Percentiles rank a stretch among this genome's conserved stretches.
These are phyloP conservation scores for Pseudotriccus pelzelni DNA, from an alignment of 2,797 vertebrate species.

Conservation along the genomic window DNA sequence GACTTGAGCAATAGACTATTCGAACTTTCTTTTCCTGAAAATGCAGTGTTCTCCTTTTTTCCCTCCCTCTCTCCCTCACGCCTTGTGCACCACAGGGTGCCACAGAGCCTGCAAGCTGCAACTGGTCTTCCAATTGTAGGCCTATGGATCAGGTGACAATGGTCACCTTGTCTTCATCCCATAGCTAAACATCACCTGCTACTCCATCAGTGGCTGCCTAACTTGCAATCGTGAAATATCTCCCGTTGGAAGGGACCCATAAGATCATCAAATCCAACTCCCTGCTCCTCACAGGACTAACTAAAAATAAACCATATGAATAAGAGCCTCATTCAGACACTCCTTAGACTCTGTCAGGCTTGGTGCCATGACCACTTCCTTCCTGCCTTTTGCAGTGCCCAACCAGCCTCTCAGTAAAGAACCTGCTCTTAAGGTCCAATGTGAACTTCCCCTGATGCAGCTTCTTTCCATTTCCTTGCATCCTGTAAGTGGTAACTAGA, in stretches of 20 bases:
- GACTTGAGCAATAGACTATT: neutral
- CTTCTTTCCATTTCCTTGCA: neutral
- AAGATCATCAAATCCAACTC: neutral
- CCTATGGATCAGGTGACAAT: neutral
- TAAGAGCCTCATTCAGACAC: neutral
- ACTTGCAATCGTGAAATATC: neutral
- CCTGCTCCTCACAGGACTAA: neutral
- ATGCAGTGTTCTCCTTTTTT: neutral
- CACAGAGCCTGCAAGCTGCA: neutral
- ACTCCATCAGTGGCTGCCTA: neutral
- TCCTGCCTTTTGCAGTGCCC: neutral
- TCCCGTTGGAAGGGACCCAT: neutral
- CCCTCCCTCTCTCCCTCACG: accelerated
- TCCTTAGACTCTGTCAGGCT: neutral
- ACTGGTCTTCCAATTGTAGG: neutral
- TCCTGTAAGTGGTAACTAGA: neutral
- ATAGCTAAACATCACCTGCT: neutral
- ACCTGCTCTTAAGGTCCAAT: neutral
- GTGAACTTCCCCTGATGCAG: neutral
- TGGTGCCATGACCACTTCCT: neutral
- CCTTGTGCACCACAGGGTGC: neutral
- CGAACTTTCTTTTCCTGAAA: neutral
- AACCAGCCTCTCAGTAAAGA: neutral
- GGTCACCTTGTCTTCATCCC: neutral
- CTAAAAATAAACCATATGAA: neutral